These are phyloP conservation scores for Glaucopsyche alexis DNA, from an alignment of 2,888 invertebrate species.

Conservation along the genomic window DNA sequence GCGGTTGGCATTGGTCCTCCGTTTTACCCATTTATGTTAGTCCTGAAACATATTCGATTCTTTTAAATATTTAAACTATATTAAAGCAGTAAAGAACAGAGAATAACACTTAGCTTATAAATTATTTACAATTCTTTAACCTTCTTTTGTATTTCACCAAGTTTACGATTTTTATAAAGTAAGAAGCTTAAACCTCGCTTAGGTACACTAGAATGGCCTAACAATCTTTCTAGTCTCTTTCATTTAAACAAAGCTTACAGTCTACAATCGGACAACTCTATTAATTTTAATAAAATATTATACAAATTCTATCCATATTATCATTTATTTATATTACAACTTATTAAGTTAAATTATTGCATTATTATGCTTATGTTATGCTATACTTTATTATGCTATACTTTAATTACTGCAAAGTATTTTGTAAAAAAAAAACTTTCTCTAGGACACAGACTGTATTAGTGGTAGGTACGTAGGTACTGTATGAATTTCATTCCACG, in stretches of 20 bases:
- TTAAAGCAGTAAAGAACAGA: constrained; percentile 8
- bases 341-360: no score
- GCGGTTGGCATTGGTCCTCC: not conserved
- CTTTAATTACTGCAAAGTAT: no score
- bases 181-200: not conserved
- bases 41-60: constrained; percentile 3
- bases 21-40: not conserved
- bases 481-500: not conserved
- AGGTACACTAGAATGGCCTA: not conserved
- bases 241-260: not conserved
- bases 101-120: constrained; percentile 8
- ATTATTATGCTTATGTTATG: no score
- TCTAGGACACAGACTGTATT: no score
- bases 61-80: not conserved
- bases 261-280: no score
- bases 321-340: no score
- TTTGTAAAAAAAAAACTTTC: no score
- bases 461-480: no score
- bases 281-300: no score
- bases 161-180: not conserved
- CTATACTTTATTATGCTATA: no score
- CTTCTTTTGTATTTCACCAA: constrained; percentile 2
- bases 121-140: not conserved
- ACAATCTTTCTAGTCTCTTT: not conserved
- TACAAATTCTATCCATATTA: no score